phyloP scores from a whole-genome alignment of 1,140 invertebrate genomes.

The Anagrus nilaparvatae region DNA sequence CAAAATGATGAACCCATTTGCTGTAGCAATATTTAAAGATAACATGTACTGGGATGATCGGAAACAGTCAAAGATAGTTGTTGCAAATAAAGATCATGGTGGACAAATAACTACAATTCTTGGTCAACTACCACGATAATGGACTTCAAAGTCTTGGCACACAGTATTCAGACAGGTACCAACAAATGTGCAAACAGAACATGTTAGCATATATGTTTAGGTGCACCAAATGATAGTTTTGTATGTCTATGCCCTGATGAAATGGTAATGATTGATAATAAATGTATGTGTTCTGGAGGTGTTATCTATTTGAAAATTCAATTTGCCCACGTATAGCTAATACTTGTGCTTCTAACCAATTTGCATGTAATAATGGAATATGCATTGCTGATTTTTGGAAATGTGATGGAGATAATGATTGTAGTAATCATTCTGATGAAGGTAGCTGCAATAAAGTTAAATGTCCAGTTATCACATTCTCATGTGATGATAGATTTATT shows the following conservation, averaged over 20 bases:
- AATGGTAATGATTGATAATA: constrained; percentile 47
- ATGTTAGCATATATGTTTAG: constrained; percentile 66
- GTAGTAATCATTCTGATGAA: constrained; percentile 51
- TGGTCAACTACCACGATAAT: constrained; percentile 58
- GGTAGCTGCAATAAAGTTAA: constrained; percentile 40
- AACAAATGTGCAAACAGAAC: constrained; percentile 56
- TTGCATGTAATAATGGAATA: constrained; percentile 52
- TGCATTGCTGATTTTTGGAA: constrained; percentile 58
- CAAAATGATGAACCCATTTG: constrained; percentile 64
- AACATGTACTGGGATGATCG: constrained; percentile 90
- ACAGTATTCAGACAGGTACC: constrained; percentile 57
- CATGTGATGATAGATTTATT: constrained; percentile 62
- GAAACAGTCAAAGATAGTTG: constrained; percentile 65
- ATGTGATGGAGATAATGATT: constrained; percentile 61
- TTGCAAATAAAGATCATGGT: constrained; percentile 66
- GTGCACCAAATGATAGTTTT: constrained; percentile 51
- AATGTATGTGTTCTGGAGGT: constrained; percentile 61
- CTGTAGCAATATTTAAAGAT: constrained; percentile 75
- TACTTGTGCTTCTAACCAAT: constrained; percentile 51
- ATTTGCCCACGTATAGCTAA: constrained; percentile 54
- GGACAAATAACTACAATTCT: constrained; percentile 48
- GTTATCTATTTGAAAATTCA: constrained; percentile 49
- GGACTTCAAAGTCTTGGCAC: constrained; percentile 75
- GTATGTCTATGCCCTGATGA: constrained; percentile 73
- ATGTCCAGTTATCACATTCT: constrained; percentile 53